Base-by-base conservation (phyloP, 2,797 vertebrate species). In the Myotis findleyi region DNA sequence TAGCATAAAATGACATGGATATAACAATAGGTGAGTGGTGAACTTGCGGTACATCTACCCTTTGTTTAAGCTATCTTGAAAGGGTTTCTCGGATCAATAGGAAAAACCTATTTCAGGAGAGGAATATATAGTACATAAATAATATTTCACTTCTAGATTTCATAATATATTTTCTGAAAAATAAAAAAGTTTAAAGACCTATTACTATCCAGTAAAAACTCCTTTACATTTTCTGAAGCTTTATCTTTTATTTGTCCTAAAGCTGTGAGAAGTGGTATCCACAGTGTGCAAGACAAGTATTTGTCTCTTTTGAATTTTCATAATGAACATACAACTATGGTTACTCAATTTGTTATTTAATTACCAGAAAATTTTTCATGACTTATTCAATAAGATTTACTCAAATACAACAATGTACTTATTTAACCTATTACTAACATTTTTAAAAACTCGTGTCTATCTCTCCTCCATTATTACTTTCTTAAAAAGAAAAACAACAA, bases 401-500 rank as follows among this genome's bases (percentile, higher is more conserved):
- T 91, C 59, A 88, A 75, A 84, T n/a, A 69, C 5, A 49, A n/a
- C 20, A 76, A 87, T 62, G 11, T 64, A 55, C 41, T 69, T 69
- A 85, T 84, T 57, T 69, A 91, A 36, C 11, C 17, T 88, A 84
- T n/a, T 64, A 49, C n/a, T 72, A 33, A 73, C 25, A 33, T 69
- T 62, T 25, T 25, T 2, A 16, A 30, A 27, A 49, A 25, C 76
- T 91, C 49, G 6, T 84, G 12, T 57, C 59, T 75, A 8, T 11
- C 41, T 47, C 23, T 87, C 33, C 7, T 66, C 33, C 9, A 72
- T 87, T 36, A 51, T 91, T 57, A 83, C 10, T 68, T 91, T 17
- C 38, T 86, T 96, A 16, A 83, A 59, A 84, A 92, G n/a, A n/a
- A 87, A 91, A 95, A 83, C 38, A 69, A 23, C 8, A 69, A 33